These are phyloP conservation scores for Lacanobia oleracea DNA, from an alignment of 2,888 invertebrate genomes.

Conservation along the genomic window DNA sequence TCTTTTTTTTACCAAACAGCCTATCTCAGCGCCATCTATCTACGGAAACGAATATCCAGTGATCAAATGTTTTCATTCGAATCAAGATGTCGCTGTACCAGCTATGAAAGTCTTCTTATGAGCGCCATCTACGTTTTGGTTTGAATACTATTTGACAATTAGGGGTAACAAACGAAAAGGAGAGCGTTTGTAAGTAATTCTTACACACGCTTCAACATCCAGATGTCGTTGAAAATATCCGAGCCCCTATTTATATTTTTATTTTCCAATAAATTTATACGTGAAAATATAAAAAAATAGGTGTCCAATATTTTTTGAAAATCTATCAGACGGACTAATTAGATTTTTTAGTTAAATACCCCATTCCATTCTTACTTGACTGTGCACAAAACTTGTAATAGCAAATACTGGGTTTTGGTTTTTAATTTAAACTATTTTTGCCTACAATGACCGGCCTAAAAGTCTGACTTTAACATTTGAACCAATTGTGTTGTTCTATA, in stretches of 20 bases:
- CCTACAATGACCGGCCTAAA: too few species aligned
- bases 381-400: too few species aligned
- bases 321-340: too few species aligned
- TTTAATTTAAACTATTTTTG: too few species aligned
- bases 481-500: too few species aligned
- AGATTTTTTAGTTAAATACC: too few species aligned
- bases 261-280: too few species aligned
- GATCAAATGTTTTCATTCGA: not conserved
- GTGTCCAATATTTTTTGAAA: too few species aligned
- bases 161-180: not conserved
- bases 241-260: not conserved
- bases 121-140: slow-evolving; percentile 26
- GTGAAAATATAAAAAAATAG: too few species aligned
- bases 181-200: not conserved
- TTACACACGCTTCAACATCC: not conserved
- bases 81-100: slow-evolving; percentile 3
- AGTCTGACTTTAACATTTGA: too few species aligned
- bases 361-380: not conserved
- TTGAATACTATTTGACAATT: slow-evolving; percentile 1
- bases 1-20: not conserved
- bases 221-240: slow-evolving; percentile 33
- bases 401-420: too few species aligned
- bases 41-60: not conserved
- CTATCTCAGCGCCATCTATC: slow-evolving; percentile 40
- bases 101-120: fast-evolving